Evolutionary conservation across 2,113 vertebrate genomes (phyloP).

Genomic region (Sander lucioperca): DNA sequence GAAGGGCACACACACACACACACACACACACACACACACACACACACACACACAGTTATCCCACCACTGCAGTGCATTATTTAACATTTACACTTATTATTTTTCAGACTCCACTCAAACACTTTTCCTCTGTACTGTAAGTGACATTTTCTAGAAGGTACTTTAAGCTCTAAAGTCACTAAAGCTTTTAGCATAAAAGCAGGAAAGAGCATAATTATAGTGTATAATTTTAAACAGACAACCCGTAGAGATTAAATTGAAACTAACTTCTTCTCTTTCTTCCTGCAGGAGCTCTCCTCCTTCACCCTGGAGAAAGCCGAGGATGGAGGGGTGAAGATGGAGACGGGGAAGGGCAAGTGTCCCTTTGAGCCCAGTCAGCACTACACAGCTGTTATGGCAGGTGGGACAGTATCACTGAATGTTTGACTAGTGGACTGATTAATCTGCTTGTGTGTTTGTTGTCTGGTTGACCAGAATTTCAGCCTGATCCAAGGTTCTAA

Average conservation of each 20-base stretch:
- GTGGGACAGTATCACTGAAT: slow-evolving; percentile 49
- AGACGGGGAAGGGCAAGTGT: slow-evolving; percentile 90
- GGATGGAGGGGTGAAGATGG: slow-evolving; percentile 80
- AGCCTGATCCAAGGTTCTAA: background rate
- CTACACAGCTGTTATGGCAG: slow-evolving; percentile 90
- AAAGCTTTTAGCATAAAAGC: background rate
- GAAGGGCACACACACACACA: background rate
- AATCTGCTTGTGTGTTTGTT: background rate
- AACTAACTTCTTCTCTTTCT: background rate
- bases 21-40: background rate
- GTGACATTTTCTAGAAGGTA: slow-evolving; percentile 10
- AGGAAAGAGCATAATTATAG: slow-evolving; percentile 2
- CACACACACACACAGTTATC: slow-evolving; percentile 1
- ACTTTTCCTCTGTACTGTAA: background rate
- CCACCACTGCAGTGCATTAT: background rate
- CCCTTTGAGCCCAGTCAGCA: slow-evolving; percentile 91
- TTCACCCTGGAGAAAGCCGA: slow-evolving; percentile 84
- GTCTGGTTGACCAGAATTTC: background rate
- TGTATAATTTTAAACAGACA: slow-evolving; percentile 7
- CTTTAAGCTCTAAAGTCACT: background rate
- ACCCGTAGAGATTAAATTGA: background rate
- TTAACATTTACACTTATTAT: background rate
- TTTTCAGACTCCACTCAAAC: slow-evolving; percentile 2
- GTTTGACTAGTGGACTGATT: background rate
- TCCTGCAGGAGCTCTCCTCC: slow-evolving; percentile 82